Base-by-base conservation (phyloP, 2,797 vertebrate genomes). In the Eulemur mongoz region DNA sequence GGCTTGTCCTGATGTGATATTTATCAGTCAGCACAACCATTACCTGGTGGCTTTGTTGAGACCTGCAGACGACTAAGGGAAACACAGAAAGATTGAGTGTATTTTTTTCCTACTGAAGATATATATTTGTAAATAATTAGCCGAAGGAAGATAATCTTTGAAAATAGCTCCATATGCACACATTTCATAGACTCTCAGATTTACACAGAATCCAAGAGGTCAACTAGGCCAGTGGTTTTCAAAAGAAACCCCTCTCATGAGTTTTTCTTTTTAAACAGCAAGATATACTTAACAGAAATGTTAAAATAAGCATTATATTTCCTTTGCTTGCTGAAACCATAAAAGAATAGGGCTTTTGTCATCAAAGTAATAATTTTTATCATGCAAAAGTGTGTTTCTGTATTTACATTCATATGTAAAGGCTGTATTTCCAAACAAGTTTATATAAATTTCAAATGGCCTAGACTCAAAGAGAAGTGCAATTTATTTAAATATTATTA, bases 291-390 rank as follows among this genome's bases (percentile, higher is more conserved):
- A 97, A 59, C 85, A 89, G 80, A 83, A 96, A 83, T 97, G 97
- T 63, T 96, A 97, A 97, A 98, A 94, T 97, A 98, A 54, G 92
- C 15, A 94, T 87, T 88, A 96, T 23, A 80, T 94, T 91, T 92
- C 54, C 48, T 70, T 40, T 82, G 86, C 81, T 72, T 78, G 54
- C 4, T 52, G 52, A 89, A 94, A 65, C 12, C 20, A 75, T 83
- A 43, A 97, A 94, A 91, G 57, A 84, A 89, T 69, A 83, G 61
- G n/a, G 78, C 73, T 72, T 95, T 57, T 69, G 17, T 98, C 97
- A 90, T 69, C 79, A 92, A 98, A 92, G 82, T 76, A 75, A 59
- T 89, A 38, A 48, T 86, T 86, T 96, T 91, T 76, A 94, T 78
- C 81, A 98, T 96, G 94, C 91, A 95, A 83, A 72, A 91, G 73